Conservation (phyloP, 1,140 invertebrate species). For the Aplysia californica region DNA sequence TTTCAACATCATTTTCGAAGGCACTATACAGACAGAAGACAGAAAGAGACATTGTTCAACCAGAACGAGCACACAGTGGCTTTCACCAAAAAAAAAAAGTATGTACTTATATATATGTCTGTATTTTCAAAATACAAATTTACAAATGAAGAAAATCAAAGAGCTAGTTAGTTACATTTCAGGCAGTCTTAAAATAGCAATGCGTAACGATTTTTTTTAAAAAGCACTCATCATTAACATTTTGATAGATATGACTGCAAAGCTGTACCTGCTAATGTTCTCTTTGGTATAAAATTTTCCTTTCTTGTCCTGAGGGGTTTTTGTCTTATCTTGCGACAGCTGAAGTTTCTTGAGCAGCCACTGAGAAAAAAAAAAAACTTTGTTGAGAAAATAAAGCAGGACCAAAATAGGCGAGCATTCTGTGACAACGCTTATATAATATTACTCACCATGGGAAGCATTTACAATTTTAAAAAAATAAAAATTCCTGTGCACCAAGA, state of each 20-base stretch:
- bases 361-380: background rate
- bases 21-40: background rate
- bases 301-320: slow-evolving; percentile 3
- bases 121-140: too few species aligned
- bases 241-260: too few species aligned
- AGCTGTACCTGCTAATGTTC: background rate
- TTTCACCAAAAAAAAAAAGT: background rate
- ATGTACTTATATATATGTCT: too few species aligned
- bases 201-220: too few species aligned
- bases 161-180: too few species aligned
- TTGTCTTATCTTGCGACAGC: background rate
- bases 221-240: too few species aligned
- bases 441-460: background rate
- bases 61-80: background rate
- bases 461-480: background rate
- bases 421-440: too few species aligned
- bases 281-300: background rate
- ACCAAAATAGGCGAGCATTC: too few species aligned
- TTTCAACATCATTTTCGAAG: slow-evolving; percentile 10
- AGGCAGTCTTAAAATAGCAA: too few species aligned
- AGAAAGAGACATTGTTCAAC: background rate
- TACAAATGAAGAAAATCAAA: too few species aligned
- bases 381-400: too few species aligned
- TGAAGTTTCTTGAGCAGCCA: slow-evolving; percentile 12
- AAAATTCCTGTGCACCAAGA: background rate